Conservation (phyloP, 2,797 vertebrate genomes). For the Propithecus perrieri region DNA sequence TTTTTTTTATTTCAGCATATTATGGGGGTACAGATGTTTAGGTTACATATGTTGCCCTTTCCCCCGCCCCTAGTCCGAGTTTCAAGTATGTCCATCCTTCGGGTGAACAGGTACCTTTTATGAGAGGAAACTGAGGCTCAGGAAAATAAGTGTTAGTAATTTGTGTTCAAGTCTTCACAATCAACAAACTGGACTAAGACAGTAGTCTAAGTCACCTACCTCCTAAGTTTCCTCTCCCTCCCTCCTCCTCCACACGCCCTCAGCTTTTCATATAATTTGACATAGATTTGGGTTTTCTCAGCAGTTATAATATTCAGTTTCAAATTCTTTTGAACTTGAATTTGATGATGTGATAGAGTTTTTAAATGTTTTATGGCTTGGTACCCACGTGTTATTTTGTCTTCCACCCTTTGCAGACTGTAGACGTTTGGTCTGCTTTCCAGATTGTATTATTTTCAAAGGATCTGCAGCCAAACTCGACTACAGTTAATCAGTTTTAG, state of each 20-base stretch:
- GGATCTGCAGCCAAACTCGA: constrained; percentile 40
- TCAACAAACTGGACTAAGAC: neutral
- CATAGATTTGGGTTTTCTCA: neutral
- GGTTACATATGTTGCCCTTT: no score
- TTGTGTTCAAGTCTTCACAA: neutral
- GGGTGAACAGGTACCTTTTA: neutral
- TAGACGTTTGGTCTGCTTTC: constrained; percentile 39
- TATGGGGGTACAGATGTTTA: no score
- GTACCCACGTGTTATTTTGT: constrained; percentile 39
- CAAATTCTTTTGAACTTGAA: neutral
- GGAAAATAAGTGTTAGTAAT: neutral
- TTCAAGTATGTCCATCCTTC: no score
- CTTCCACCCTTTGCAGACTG: neutral
- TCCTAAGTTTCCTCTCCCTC: no score
- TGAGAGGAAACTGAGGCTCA: neutral
- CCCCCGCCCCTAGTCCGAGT: no score
- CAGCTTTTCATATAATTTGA: neutral
- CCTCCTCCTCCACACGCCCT: accelerated
- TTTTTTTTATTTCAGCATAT: no score
- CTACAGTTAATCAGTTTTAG: constrained; percentile 11
- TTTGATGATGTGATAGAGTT: neutral
- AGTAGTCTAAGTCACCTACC: neutral
- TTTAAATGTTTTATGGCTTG: neutral
- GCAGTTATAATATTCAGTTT: neutral
- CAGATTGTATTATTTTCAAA: constrained; percentile 58